Percentiles rank a stretch among this genome's conserved stretches.
Conservation (phyloP, 2,797 vertebrate species). For the Cryptoblepharus egeriae region DNA sequence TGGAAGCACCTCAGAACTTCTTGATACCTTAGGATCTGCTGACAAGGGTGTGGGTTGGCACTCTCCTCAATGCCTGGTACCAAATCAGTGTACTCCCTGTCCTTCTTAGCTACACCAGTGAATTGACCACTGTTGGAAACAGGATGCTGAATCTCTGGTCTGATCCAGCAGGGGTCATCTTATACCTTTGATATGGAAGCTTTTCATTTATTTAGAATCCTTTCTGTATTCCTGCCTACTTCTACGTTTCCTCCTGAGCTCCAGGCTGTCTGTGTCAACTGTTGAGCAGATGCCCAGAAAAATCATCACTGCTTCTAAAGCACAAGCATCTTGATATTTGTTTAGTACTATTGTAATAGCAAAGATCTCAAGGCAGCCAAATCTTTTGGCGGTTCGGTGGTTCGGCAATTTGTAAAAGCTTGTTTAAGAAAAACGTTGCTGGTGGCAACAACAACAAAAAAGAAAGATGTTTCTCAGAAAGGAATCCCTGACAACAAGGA, state of each 20-base stretch:
- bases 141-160: neutral
- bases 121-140: neutral
- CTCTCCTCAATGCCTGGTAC: too few relatives aligned
- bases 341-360: conserved; percentile 45
- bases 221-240: conserved; percentile 12
- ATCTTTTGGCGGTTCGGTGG: conserved; percentile 49
- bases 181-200: too few relatives aligned
- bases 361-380: conserved; percentile 36
- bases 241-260: neutral
- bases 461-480: conserved; percentile 39
- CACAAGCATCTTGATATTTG: conserved; percentile 51
- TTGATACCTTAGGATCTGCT: too few relatives aligned
- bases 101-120: too few relatives aligned
- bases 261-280: neutral
- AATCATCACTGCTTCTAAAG: conserved; percentile 24
- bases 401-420: conserved; percentile 50
- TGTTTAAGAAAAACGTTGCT: conserved; percentile 34
- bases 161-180: neutral
- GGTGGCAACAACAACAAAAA: conserved; percentile 28
- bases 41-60: too few relatives aligned
- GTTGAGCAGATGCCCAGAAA: conserved; percentile 42
- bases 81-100: too few relatives aligned
- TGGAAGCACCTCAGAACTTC: too few relatives aligned
- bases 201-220: neutral
- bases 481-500: conserved; percentile 3